Conservation (phyloP, 2,888 invertebrate species). For the Drosophila multiciliata region DNA sequence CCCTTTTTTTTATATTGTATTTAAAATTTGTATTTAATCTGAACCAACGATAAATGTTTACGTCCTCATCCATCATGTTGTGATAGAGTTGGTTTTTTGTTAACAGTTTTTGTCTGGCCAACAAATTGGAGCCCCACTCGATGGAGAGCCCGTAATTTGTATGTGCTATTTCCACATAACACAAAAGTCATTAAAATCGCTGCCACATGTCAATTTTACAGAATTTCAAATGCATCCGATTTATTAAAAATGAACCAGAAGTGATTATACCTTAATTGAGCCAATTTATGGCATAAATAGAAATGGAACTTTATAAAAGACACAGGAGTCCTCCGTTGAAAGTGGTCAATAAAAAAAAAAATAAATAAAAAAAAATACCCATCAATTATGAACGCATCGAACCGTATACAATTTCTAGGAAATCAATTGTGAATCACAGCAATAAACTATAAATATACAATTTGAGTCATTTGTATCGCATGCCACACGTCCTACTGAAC, state of each 20-base stretch:
- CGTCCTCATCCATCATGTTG: neutral
- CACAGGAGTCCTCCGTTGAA: neutral
- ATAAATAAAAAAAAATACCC: too few species aligned
- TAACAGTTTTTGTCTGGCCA: neutral
- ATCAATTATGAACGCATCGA: neutral
- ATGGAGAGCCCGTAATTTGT: neutral
- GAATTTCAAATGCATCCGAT: neutral
- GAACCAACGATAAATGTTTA: neutral
- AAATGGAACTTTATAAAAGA: neutral
- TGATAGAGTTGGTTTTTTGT: neutral
- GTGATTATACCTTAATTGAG: neutral
- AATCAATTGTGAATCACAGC: neutral
- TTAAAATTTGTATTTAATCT: neutral
- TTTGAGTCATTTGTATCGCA: neutral
- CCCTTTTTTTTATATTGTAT: neutral
- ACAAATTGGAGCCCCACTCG: neutral
- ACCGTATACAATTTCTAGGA: neutral
- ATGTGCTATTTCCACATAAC: neutral
- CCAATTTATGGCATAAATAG: neutral
- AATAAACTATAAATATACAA: neutral
- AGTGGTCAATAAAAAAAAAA: neutral
- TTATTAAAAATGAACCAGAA: constrained; percentile 1
- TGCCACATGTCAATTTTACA: neutral
- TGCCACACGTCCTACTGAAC: neutral
- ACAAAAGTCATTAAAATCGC: neutral